A percentile compares a stretch with the other conserved stretches of the same genome.
These are phyloP conservation scores for Wasmannia auropunctata DNA, from an alignment of 1,140 invertebrate genomes.

Conservation along the genomic window DNA sequence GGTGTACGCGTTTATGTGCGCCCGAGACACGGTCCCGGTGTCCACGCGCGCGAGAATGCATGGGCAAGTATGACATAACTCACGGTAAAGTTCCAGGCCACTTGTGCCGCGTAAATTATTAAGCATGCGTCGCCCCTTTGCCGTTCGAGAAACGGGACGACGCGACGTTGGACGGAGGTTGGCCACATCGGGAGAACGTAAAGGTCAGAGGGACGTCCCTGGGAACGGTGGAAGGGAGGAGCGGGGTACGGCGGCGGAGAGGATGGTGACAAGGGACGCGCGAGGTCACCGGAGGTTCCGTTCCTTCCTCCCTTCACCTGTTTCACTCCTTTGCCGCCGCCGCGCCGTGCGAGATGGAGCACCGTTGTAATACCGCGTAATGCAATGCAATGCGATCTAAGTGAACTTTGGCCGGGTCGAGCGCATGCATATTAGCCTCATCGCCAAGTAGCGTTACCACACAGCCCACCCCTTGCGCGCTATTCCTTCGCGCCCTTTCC, in stretches of 20 bases:
- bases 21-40: conserved; percentile 52
- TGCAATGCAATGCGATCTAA: conserved; percentile 75
- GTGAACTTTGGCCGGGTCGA: conserved; percentile 75
- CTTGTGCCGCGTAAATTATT: conserved; percentile 79
- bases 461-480: conserved; percentile 50
- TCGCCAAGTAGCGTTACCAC: conserved; percentile 66
- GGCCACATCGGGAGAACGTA: conserved; percentile 48
- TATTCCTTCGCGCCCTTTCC: conserved; percentile 1
- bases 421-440: conserved; percentile 77
- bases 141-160: conserved; percentile 44
- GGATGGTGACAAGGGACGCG: conserved; percentile 9
- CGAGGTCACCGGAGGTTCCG: conserved; percentile 18
- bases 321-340: not conserved
- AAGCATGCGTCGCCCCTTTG: conserved; percentile 76
- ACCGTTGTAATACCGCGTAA: conserved; percentile 72
- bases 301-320: conserved; percentile 30
- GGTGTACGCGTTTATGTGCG: not conserved
- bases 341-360: conserved; percentile 36
- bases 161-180: conserved; percentile 11
- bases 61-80: conserved; percentile 77
- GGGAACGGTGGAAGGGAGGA: not conserved
- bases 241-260: too few species aligned
- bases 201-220: conserved; percentile 45
- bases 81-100: conserved; percentile 78
- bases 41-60: conserved; percentile 70